Percentiles rank a stretch among this genome's conserved stretches.
phyloP scores from a whole-genome alignment of 2,888 invertebrate species.

The Blera fallax region DNA sequence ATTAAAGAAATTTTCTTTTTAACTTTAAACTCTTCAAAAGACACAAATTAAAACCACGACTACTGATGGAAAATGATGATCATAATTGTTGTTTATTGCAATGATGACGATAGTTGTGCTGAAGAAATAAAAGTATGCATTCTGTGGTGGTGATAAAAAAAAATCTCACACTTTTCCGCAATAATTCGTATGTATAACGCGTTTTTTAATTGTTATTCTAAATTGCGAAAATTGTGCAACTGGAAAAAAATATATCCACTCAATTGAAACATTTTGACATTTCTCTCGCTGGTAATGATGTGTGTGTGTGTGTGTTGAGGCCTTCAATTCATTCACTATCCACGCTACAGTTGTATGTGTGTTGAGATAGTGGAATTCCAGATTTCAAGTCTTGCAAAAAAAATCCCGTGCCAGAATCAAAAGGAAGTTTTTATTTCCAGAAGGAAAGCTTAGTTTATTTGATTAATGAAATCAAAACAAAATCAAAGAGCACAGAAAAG shows the following conservation, averaged over 20 bases:
- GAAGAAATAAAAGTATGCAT: conserved; percentile 45
- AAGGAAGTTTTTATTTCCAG: neutral
- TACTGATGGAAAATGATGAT: conserved; percentile 28
- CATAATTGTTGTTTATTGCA: conserved; percentile 42
- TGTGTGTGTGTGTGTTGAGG: conserved; percentile 11
- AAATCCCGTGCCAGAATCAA: neutral
- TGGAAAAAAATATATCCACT: conserved; percentile 18
- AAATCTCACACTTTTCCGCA: conserved; percentile 1
- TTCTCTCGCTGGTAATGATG: neutral
- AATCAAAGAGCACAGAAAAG: neutral
- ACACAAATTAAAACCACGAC: conserved; percentile 30
- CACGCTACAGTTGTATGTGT: neutral
- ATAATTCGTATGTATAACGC: neutral
- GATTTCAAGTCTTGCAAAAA: conserved; percentile 10
- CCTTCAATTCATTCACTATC: neutral
- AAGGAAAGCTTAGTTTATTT: neutral
- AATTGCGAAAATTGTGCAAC: conserved; percentile 6
- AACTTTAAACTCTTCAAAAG: conserved; percentile 50
- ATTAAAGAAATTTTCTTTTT: conserved; percentile 15
- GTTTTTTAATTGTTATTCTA: conserved; percentile 4
- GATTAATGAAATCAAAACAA: conserved; percentile 11
- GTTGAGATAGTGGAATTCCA: conserved; percentile 25
- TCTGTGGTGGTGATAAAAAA: conserved; percentile 12
- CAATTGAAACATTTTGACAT: conserved; percentile 40
- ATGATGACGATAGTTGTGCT: conserved; percentile 33